phyloP scores from a whole-genome alignment of 2,797 vertebrate species.

The Harpagifer antarcticus region DNA sequence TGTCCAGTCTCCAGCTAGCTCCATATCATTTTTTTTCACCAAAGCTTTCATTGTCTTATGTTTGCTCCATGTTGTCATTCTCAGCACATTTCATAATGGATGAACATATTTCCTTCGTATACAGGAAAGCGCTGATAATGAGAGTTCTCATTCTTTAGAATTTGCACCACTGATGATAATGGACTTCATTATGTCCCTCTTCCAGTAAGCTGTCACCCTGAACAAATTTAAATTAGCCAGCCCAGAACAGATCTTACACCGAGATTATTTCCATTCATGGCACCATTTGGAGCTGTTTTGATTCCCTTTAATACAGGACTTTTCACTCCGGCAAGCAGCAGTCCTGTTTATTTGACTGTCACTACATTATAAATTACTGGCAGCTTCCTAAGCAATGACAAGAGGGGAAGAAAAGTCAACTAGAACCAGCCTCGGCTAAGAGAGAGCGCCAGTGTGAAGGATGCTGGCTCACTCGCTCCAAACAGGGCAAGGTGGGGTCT shows the following conservation, averaged over 20 bases:
- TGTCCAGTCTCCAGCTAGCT: slow-evolving; percentile 52
- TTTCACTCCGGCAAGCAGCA: slow-evolving; percentile 76
- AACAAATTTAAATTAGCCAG: slow-evolving; percentile 85
- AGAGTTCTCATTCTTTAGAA: slow-evolving; percentile 85
- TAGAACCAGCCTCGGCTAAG: slow-evolving; percentile 51
- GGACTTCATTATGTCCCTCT: slow-evolving; percentile 85
- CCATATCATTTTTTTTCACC: slow-evolving; percentile 42
- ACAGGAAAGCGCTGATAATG: slow-evolving; percentile 83
- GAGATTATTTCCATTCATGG: slow-evolving; percentile 81
- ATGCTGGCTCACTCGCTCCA: slow-evolving; percentile 66
- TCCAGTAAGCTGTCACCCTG: slow-evolving; percentile 84
- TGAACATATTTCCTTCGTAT: slow-evolving; percentile 81
- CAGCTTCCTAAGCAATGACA: slow-evolving; percentile 71
- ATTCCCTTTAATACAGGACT: slow-evolving; percentile 78
- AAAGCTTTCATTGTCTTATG: slow-evolving; percentile 70
- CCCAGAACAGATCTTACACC: slow-evolving; percentile 80
- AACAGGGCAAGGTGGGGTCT: slow-evolving; percentile 79
- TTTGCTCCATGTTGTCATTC: slow-evolving; percentile 79
- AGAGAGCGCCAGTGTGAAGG: slow-evolving; percentile 57
- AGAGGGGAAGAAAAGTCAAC: slow-evolving; percentile 69
- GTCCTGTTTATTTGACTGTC: slow-evolving; percentile 82
- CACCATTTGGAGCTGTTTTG: slow-evolving; percentile 76
- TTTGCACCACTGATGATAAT: slow-evolving; percentile 84
- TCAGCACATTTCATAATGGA: slow-evolving; percentile 83
- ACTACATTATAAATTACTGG: slow-evolving; percentile 81